Evolutionary conservation across 2,113 vertebrate species (phyloP).

Genomic region (Chamaea fasciata): DNA sequence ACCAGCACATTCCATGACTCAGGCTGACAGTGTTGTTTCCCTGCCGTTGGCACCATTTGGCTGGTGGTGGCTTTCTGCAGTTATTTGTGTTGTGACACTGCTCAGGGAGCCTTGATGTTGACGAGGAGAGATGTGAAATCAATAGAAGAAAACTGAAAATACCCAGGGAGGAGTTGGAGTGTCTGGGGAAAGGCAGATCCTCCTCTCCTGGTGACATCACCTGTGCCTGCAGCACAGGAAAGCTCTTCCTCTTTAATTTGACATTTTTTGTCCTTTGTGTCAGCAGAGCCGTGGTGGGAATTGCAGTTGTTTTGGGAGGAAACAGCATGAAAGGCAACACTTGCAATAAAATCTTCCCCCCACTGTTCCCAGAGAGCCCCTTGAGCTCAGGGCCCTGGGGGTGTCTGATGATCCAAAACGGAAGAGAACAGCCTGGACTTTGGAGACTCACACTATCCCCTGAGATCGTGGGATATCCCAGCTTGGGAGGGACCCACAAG

Average conservation of each 20-base stretch:
- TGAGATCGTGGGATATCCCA: not conserved
- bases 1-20: not conserved
- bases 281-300: not conserved
- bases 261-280: not conserved
- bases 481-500: not conserved
- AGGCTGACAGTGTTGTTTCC: not conserved
- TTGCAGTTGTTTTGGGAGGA: not conserved
- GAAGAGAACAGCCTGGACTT: no score
- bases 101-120: not conserved
- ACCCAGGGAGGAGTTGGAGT: not conserved
- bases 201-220: not conserved
- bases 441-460: rapidly evolving
- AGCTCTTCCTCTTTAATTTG: not conserved
- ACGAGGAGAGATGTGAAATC: slow-evolving; percentile 4
- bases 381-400: not conserved
- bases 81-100: not conserved
- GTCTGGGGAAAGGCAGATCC: not conserved
- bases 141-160: not conserved
- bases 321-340: not conserved
- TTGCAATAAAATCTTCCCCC: not conserved
- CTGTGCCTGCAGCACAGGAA: not conserved
- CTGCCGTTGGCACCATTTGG: not conserved
- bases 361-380: not conserved
- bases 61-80: not conserved
- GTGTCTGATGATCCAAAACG: not conserved